Evolutionary conservation across 2,113 vertebrate species (phyloP), one percentile per base, ranked within the genome.

Genomic region (Hassar affinis): DNA sequence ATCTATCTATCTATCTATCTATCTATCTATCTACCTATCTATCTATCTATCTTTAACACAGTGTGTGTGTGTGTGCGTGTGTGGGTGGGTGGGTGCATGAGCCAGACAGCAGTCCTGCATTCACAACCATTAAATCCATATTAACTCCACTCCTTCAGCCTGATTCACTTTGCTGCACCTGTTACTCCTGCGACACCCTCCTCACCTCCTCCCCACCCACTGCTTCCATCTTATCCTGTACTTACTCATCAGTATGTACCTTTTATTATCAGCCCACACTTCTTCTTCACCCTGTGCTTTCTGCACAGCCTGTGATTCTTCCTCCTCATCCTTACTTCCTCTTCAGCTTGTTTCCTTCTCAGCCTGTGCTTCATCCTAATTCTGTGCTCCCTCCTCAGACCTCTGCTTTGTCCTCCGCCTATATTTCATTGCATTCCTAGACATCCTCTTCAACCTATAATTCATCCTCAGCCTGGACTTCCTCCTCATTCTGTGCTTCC

Each of bases 71-170:
- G 69, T 47, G 42, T 72, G 69, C 49, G 38, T 47, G 69, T 47
- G 42, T 72, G 38, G n/a, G 69, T 49, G 69, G n/a, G 69, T 49
- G 92, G 89, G 91, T 89, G 89, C 38, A n/a, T 87, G 90, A 92
- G 78, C 88, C 87, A 83, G 80, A 86, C 85, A 90, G 89, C 89
- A 84, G 82, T 84, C 85, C 78, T 82, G 87, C 86, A 81, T 71
- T 90, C 88, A 94, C 90, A 92, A 91, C 90, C 91, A 93, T 94
- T 92, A 93, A 92, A 94, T 88, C 92, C 90, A 93, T 90, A 93
- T 94, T 94, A 93, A 93, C 92, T 93, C 91, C 92, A 89, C 75
- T 47, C 68, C 57, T 77, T 74, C 85, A 80, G 78, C 59, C 57
- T 80, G 83, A 78, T 72, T 81, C 42, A 85, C 79, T 85, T 64